A percentile compares a stretch with the other conserved stretches of the same genome.
These are phyloP conservation scores for Cryptosula pallasiana DNA, from an alignment of 2,888 invertebrate species.

Conservation along the genomic window DNA sequence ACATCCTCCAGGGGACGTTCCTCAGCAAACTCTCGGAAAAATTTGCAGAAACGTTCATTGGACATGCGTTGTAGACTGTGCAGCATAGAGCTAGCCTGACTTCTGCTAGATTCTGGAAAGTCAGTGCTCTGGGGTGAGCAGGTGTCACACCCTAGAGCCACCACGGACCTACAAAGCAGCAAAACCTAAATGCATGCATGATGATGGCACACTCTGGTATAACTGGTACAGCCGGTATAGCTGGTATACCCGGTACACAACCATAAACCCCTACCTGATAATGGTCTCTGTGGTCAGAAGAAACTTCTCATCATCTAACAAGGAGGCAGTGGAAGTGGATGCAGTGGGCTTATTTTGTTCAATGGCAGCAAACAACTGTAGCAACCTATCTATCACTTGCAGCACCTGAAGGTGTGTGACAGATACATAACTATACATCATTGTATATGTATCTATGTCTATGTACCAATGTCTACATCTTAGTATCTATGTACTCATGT, in stretches of 20 bases:
- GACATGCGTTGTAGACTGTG: background rate
- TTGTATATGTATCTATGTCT: no score
- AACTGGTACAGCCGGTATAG: no score
- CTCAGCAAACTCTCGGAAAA: constrained; percentile 4
- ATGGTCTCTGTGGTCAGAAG: constrained; percentile 68
- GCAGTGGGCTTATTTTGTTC: background rate
- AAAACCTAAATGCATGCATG: no score
- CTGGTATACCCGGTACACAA: background rate
- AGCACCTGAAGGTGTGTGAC: no score
- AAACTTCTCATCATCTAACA: constrained; percentile 56
- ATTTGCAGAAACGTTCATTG: constrained; percentile 12
- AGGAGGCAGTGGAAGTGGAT: background rate
- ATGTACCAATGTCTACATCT: no score
- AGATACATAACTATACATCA: no score
- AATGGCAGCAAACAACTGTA: background rate
- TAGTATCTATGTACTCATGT: no score
- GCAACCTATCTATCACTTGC: background rate
- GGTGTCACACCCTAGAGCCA: constrained; percentile 12
- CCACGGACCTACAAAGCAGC: background rate
- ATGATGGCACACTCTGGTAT: background rate
- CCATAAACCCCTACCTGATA: constrained; percentile 43
- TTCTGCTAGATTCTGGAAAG: background rate
- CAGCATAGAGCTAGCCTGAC: background rate
- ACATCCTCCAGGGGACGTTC: constrained; percentile 67
- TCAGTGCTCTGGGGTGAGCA: constrained; percentile 3